phyloP scores from a whole-genome alignment of 1,140 invertebrate species.

The Asobara japonica region DNA sequence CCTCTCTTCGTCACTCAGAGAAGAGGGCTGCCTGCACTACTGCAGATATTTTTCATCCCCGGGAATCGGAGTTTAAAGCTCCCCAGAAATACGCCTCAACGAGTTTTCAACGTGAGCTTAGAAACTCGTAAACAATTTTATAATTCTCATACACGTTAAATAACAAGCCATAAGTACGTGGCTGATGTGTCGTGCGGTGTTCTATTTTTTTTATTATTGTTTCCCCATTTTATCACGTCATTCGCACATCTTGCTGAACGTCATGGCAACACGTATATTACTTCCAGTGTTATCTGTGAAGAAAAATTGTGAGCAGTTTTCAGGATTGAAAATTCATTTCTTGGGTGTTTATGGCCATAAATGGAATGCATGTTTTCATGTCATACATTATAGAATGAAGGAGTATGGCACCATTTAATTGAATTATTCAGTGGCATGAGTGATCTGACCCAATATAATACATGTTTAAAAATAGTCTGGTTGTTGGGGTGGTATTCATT shows the following conservation, averaged over 20 bases:
- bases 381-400: too few relatives aligned
- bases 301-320: background rate
- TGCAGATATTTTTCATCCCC: slow-evolving; percentile 25
- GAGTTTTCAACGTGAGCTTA: slow-evolving; percentile 18
- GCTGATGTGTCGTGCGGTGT: background rate
- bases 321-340: background rate
- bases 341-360: background rate
- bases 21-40: background rate
- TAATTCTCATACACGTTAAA: background rate
- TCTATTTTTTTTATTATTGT: background rate
- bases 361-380: background rate
- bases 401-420: too few relatives aligned
- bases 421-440: too few relatives aligned
- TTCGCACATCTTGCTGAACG: background rate
- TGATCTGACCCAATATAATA: too few relatives aligned
- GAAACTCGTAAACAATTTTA: slow-evolving; percentile 28
- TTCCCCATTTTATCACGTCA: background rate
- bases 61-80: slow-evolving; percentile 25
- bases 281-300: background rate
- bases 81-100: background rate
- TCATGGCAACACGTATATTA: too few relatives aligned
- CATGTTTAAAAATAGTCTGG: too few relatives aligned
- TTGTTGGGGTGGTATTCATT: too few relatives aligned
- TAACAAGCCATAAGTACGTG: slow-evolving; percentile 4
- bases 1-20: background rate